These are phyloP conservation scores for Macrophya annulata DNA, from an alignment of 2,888 invertebrate genomes.

Conservation along the genomic window DNA sequence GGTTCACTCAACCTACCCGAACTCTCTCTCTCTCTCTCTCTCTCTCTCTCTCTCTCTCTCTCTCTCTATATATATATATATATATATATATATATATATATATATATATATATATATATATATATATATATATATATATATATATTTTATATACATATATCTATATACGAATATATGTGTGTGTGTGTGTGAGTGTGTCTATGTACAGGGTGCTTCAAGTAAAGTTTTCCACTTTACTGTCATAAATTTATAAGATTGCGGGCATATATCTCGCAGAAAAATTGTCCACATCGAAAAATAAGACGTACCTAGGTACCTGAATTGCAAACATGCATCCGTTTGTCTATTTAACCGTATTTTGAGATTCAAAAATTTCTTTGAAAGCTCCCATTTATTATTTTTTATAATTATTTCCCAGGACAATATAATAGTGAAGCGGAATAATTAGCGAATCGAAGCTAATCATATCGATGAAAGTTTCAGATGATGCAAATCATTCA, in stretches of 20 bases:
- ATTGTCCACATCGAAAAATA: neutral
- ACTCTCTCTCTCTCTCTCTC: neutral
- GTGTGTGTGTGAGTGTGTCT: neutral
- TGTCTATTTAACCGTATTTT: neutral
- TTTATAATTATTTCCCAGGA: no score
- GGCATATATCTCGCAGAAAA: neutral
- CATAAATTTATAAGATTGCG: neutral
- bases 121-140: no score
- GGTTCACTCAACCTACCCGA: conserved; percentile 42
- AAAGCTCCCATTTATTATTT: neutral
- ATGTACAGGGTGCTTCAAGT: conserved; percentile 38
- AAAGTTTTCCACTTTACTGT: conserved; percentile 7
- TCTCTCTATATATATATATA: no score
- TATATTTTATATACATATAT: no score
- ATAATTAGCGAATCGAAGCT: neutral
- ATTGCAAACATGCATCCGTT: neutral
- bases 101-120: no score
- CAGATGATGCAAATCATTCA: neutral
- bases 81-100: no score
- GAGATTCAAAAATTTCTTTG: neutral
- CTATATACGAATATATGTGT: no score
- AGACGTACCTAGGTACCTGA: neutral
- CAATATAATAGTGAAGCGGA: neutral
- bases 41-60: neutral
- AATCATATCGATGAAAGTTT: neutral